phyloP scores from a whole-genome alignment of 1,140 invertebrate species.

The Leptestheria dahalacensis region DNA sequence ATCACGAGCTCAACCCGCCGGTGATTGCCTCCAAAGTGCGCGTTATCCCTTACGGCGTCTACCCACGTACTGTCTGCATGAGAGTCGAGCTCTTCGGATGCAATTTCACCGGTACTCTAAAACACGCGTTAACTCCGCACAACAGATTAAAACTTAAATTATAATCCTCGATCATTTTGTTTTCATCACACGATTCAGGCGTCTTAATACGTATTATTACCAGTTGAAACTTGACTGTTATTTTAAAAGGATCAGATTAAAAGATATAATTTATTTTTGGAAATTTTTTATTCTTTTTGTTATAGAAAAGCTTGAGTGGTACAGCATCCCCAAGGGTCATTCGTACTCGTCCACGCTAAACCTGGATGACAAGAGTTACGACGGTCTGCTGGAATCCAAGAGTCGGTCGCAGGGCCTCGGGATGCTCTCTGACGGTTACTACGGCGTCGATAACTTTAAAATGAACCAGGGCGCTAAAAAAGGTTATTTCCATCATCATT shows the following conservation, averaged over 20 bases:
- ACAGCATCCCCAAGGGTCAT: constrained; percentile 46
- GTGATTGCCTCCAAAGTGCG: constrained; percentile 47
- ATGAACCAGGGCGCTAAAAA: constrained; percentile 40
- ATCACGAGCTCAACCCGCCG: constrained; percentile 42
- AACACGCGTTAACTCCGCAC: neutral
- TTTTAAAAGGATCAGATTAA: neutral
- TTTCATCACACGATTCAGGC: too few species aligned
- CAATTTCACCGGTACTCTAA: constrained; percentile 37
- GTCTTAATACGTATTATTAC: too few species aligned
- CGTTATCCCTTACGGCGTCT: constrained; percentile 47
- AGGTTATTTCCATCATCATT: constrained; percentile 30
- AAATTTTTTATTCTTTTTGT: constrained; percentile 17
- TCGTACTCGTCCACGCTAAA: constrained; percentile 34
- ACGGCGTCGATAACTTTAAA: constrained; percentile 50
- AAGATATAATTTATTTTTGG: neutral
- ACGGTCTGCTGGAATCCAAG: constrained; percentile 36
- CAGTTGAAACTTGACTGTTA: too few species aligned
- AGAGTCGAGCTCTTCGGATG: constrained; percentile 51
- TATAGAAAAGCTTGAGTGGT: constrained; percentile 50
- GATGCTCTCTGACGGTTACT: constrained; percentile 50
- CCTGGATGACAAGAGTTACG: constrained; percentile 54
- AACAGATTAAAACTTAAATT: too few species aligned
- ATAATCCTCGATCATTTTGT: neutral
- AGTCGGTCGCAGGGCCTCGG: constrained; percentile 42
- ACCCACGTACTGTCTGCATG: constrained; percentile 50